Evolutionary conservation across 2,113 vertebrate species (phyloP), one percentile per base, ranked within the genome.

Genomic region (Athene noctua): DNA sequence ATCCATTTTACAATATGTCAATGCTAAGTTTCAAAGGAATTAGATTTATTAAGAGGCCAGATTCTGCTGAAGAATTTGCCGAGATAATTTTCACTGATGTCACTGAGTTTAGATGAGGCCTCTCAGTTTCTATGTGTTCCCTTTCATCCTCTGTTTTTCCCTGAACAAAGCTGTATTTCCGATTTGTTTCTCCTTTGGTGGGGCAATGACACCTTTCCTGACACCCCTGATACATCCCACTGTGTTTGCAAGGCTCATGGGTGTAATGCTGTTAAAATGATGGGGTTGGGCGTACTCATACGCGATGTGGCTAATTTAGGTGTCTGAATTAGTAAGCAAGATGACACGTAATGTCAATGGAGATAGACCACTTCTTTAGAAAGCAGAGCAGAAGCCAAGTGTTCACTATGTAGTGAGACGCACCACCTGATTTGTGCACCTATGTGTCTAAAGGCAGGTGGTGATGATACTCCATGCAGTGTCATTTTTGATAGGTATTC

Each of bases 151-250:
- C 5, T 38, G 6, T 29, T 89, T 70, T 73, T 59, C 8, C 15
- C 11, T 3, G 32, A 77, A 83, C 46, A 59, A 81, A 66, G 15
- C 23, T 86, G 16, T 25, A 46, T 78, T 89, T 94, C 38, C 21
- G 51, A 5, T 42, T 2, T 34, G 8, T 73, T 86, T 40, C 30
- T 68, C 18, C 25, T 75, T 80, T 6, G 2, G 4, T 7, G 11
- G 23, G 71, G 19, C 47, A 81, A 15, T 65, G 38, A 19, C 11
- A 0, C 13, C 13, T 81, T 74, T 85, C 61, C 38, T 47, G 42
- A 74, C 11, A 8, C 20, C 11, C 5, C 10, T 12, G 7, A n/a
- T 49, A 26, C 0, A 0, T n/a, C 13, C 55, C 46, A 34, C 18
- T 54, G 36, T 14, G n/a, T 55, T 83, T 86, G 49, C 13, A 84